Evolutionary conservation across 2,113 vertebrate species (phyloP).

Genomic region (Neoarius graeffei): DNA sequence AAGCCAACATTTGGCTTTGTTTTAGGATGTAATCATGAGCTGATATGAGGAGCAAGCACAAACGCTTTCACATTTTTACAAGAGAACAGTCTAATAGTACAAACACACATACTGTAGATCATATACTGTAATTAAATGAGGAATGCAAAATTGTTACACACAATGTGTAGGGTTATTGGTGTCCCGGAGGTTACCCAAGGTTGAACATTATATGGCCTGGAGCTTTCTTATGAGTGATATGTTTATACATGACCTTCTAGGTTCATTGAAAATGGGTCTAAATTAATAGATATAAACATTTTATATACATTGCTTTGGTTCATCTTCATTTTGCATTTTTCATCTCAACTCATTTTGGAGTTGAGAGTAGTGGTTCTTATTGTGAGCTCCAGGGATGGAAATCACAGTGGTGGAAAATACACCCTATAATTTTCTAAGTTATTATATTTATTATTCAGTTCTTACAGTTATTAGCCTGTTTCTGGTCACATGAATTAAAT

Average conservation of each 20-base stretch:
- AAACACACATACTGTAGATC: background rate
- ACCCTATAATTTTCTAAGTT: background rate
- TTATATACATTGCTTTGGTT: background rate
- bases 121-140: background rate
- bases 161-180: conserved; percentile 14
- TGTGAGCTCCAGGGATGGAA: background rate
- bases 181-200: conserved; percentile 6
- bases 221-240: background rate
- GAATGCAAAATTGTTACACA: background rate
- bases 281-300: background rate
- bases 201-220: background rate
- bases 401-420: background rate
- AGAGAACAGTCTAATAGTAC: background rate
- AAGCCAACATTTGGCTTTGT: background rate
- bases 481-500: background rate
- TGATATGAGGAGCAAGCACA: background rate
- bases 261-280: conserved; percentile 1
- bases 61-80: background rate
- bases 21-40: background rate
- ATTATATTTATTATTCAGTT: background rate
- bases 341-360: background rate
- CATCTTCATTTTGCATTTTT: background rate
- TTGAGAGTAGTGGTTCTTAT: background rate
- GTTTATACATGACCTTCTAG: background rate
- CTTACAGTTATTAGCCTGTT: background rate